phyloP scores from a whole-genome alignment of 2,797 vertebrate genomes.

The Cercopithecus neglectus region DNA sequence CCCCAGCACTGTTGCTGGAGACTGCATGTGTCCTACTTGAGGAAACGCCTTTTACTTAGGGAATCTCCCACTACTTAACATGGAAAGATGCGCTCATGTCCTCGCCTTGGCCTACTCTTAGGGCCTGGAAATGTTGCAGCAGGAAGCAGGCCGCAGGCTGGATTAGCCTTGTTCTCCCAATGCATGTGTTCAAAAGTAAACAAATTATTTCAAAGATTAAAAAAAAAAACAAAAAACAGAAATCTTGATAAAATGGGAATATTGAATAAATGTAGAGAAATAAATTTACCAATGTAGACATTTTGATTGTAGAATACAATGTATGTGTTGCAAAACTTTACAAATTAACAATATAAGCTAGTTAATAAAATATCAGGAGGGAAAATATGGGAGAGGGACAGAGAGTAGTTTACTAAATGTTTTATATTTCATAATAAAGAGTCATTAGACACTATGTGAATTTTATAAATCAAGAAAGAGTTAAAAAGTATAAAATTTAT shows the following conservation, averaged over 20 bases:
- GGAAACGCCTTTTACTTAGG: conserved; percentile 84
- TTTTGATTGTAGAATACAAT: background rate
- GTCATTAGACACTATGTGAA: background rate
- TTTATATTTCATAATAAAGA: background rate
- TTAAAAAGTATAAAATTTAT: background rate
- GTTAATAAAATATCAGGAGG: background rate
- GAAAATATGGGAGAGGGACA: background rate
- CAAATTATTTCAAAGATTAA: conserved; percentile 51
- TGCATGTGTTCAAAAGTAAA: background rate
- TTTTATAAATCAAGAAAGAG: background rate
- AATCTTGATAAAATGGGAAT: background rate
- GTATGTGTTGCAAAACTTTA: background rate
- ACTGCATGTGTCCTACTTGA: conserved; percentile 66
- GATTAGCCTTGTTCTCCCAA: background rate
- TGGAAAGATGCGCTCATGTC: conserved; percentile 67
- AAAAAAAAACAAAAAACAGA: background rate
- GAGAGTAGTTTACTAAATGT: too few relatives aligned
- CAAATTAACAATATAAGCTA: background rate
- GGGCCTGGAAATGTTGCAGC: conserved; percentile 58
- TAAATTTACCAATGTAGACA: background rate
- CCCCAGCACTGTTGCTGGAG: conserved; percentile 34
- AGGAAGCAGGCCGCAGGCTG: conserved; percentile 27
- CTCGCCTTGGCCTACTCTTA: background rate
- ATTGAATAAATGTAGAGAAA: background rate
- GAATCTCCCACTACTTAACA: conserved; percentile 80